Conservation (phyloP, 2,113 vertebrate genomes). For the Microtus ochrogaster region DNA sequence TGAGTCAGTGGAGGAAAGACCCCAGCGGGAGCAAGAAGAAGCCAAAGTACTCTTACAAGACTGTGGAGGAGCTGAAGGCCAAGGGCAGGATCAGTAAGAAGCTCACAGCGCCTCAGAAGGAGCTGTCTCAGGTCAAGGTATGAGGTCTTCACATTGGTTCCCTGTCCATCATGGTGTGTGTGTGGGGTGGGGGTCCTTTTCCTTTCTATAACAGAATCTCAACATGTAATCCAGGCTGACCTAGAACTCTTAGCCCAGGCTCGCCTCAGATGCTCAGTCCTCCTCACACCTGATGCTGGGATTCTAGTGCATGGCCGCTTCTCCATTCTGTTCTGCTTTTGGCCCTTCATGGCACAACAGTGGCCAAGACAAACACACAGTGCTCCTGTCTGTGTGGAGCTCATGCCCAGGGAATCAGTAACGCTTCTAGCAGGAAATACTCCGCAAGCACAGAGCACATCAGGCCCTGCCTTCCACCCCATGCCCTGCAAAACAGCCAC, state of each 20-base stretch:
- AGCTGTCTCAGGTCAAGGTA: constrained; percentile 97
- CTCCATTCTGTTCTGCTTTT: not conserved
- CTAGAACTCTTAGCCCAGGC: not conserved
- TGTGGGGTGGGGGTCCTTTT: too few species aligned
- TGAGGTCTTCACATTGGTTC: not conserved
- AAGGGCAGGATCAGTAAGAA: constrained; percentile 92
- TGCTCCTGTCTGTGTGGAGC: not conserved
- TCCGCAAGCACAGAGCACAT: rapidly evolving
- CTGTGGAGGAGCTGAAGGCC: constrained; percentile 96
- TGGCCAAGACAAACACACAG: not conserved
- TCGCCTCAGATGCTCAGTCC: not conserved
- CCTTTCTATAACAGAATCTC: not conserved
- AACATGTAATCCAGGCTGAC: not conserved
- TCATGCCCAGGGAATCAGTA: not conserved
- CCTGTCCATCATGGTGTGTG: not conserved
- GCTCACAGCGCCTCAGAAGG: constrained; percentile 93
- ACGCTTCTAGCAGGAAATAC: not conserved
- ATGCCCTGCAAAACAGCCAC: not conserved
- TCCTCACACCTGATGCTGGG: not conserved
- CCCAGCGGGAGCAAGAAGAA: constrained; percentile 93
- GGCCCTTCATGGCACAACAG: rapidly evolving
- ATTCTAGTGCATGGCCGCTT: not conserved
- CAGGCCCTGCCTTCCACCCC: not conserved
- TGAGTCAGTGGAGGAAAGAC: constrained; percentile 98
- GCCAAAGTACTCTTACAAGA: constrained; percentile 96